A percentile compares a stretch with the other conserved stretches of the same genome.
These are phyloP conservation scores for Unio pictorum DNA, from an alignment of 2,888 invertebrate species.

Conservation along the genomic window DNA sequence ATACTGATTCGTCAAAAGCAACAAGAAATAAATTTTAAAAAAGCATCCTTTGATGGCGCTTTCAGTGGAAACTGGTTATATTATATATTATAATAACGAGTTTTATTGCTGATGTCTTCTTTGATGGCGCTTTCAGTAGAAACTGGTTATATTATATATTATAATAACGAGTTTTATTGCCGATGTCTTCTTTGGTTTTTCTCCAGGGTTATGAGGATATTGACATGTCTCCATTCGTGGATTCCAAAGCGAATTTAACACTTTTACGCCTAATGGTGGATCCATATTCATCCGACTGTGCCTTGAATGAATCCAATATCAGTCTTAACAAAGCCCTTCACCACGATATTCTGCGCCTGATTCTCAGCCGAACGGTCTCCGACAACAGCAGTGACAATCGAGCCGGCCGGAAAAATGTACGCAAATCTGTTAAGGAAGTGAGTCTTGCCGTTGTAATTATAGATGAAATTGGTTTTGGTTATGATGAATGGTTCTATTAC, in stretches of 20 bases:
- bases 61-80: too few species aligned
- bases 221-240: conserved; percentile 50
- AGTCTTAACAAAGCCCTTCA: conserved; percentile 51
- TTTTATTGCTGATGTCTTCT: background rate
- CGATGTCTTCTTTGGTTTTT: conserved; percentile 1
- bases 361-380: conserved; percentile 17
- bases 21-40: too few species aligned
- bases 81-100: too few species aligned
- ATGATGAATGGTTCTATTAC: too few species aligned
- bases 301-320: conserved; percentile 47
- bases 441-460: background rate
- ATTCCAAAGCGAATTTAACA: conserved; percentile 59
- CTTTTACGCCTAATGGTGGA: conserved; percentile 58
- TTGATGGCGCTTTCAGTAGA: too few species aligned
- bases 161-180: too few species aligned
- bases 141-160: too few species aligned
- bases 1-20: too few species aligned
- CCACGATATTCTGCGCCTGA: conserved; percentile 47
- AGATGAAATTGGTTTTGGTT: too few species aligned
- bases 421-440: conserved; percentile 33
- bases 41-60: too few species aligned
- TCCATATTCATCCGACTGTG: conserved; percentile 45
- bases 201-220: conserved; percentile 53
- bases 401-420: conserved; percentile 23
- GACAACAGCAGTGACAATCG: conserved; percentile 13